A percentile compares a stretch with the other conserved stretches of the same genome.
These are phyloP conservation scores for Zosterops japonicus DNA, from an alignment of 2,113 vertebrate genomes.

Conservation along the genomic window DNA sequence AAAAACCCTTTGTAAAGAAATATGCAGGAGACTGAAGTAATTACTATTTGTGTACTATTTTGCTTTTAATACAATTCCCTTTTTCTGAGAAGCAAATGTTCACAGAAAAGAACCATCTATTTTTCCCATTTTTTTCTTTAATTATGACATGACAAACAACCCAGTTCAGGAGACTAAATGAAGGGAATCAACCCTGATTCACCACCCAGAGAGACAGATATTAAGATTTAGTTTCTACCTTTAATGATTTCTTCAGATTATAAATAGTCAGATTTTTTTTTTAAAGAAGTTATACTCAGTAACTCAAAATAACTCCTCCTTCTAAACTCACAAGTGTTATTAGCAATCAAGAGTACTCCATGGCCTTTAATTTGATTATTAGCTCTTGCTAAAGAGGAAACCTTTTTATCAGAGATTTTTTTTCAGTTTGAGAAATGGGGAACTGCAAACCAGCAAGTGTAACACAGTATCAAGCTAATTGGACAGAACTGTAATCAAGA, in stretches of 20 bases:
- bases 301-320: background rate
- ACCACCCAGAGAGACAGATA: background rate
- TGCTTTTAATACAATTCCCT: background rate
- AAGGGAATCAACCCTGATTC: background rate
- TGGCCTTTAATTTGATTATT: background rate
- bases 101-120: background rate
- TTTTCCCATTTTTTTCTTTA: background rate
- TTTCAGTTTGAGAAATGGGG: background rate
- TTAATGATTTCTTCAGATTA: background rate
- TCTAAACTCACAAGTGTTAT: background rate
- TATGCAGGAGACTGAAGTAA: background rate
- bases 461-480: background rate
- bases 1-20: background rate
- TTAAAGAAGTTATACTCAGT: background rate
- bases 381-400: background rate
- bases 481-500: slow-evolving; percentile 26
- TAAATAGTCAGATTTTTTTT: background rate
- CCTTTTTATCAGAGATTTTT: background rate
- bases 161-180: background rate
- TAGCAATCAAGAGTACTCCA: background rate
- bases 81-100: background rate
- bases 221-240: background rate
- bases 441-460: background rate
- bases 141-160: background rate
- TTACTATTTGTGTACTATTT: background rate